These are phyloP conservation scores for Salvator merianae DNA, from an alignment of 2,113 vertebrate species.

Conservation along the genomic window DNA sequence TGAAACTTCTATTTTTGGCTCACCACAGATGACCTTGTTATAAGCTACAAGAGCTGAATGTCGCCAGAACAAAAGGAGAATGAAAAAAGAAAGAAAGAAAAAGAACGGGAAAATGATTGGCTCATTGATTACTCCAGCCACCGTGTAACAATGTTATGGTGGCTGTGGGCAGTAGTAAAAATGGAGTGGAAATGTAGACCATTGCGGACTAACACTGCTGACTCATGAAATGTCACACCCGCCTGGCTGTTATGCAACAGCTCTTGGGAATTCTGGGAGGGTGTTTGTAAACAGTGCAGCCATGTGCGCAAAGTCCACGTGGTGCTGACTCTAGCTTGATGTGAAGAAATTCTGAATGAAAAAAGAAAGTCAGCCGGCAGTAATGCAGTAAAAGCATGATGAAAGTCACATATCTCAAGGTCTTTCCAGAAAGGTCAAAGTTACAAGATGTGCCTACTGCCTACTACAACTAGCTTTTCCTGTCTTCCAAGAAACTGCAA, in stretches of 20 bases:
- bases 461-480: neutral
- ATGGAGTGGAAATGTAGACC: neutral
- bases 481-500: neutral
- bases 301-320: conserved; percentile 31
- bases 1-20: conserved; percentile 62
- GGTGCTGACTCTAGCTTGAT: neutral
- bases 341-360: conserved; percentile 5
- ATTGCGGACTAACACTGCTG: neutral
- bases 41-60: conserved; percentile 38
- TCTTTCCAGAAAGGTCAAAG: neutral
- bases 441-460: neutral
- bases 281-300: conserved; percentile 69
- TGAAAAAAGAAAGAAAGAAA: neutral
- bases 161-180: fast-evolving
- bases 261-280: conserved; percentile 31
- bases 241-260: neutral
- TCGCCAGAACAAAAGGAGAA: conserved; percentile 26
- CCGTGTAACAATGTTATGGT: neutral
- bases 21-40: conserved; percentile 25
- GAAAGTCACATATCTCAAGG: neutral
- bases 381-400: neutral
- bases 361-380: neutral
- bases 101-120: neutral
- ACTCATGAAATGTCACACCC: conserved; percentile 28
- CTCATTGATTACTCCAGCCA: neutral